A percentile compares a stretch with the other conserved stretches of the same genome.
These are phyloP conservation scores for Hydra vulgaris DNA, from an alignment of 30 jellyfish, hydroid and myxozoan species.

Conservation along the genomic window DNA sequence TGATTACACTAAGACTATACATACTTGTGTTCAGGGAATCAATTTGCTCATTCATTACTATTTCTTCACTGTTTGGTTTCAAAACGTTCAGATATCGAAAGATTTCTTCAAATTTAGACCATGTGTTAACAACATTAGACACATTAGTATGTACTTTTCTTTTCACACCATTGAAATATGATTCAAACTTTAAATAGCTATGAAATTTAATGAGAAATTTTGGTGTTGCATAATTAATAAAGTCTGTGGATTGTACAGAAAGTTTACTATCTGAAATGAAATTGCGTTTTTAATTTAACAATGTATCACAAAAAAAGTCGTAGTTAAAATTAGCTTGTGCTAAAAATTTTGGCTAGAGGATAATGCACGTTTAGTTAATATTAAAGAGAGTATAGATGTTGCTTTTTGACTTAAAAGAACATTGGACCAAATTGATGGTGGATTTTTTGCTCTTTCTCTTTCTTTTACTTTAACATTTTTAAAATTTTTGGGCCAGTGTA, in stretches of 20 bases:
- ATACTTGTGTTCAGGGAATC: background rate
- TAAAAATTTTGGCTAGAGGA: background rate
- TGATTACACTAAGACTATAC: conserved; percentile 7
- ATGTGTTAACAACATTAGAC: conserved; percentile 8
- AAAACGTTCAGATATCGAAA: background rate
- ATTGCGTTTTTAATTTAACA: background rate
- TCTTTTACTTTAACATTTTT: background rate
- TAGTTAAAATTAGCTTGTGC: background rate
- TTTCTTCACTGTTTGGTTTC: background rate
- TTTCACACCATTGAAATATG: background rate
- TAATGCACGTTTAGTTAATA: background rate
- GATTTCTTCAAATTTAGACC: background rate
- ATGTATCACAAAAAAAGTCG: background rate
- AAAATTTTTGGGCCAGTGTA: conserved; percentile 8
- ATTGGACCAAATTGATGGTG: conserved; percentile 3
- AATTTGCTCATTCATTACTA: background rate
- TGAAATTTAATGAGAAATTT: background rate
- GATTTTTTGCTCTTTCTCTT: background rate
- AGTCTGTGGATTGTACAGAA: background rate
- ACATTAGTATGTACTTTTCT: background rate
- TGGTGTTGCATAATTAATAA: background rate
- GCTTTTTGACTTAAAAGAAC: conserved; percentile 4
- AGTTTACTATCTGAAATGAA: conserved; percentile 12
- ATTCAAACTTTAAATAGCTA: background rate
- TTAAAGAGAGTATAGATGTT: background rate